A percentile compares a stretch with the other conserved stretches of the same genome.
Conservation (phyloP, 1,140 invertebrate species). For the Penaeus indicus region DNA sequence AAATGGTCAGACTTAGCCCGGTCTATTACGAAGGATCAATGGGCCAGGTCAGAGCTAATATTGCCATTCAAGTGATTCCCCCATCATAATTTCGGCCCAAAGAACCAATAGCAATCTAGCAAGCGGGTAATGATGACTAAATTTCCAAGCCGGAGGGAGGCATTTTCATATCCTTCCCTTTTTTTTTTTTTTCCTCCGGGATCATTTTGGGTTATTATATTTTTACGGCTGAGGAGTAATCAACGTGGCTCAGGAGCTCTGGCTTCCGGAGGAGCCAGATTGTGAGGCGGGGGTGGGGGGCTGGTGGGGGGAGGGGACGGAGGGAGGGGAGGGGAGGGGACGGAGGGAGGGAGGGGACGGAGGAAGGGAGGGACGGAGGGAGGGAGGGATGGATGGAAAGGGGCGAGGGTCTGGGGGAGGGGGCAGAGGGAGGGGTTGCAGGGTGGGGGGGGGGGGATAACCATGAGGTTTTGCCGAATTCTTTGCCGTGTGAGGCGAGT, state of each 20-base stretch:
- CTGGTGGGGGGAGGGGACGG: too few species aligned
- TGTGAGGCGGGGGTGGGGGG: too few species aligned
- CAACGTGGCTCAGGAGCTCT: neutral
- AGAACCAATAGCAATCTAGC: slow-evolving; percentile 48
- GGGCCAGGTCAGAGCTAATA: slow-evolving; percentile 53
- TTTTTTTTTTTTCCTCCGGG: slow-evolving; percentile 27
- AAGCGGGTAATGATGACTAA: slow-evolving; percentile 49
- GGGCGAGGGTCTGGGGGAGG: too few species aligned
- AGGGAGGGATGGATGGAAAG: too few species aligned
- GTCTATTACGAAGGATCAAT: slow-evolving; percentile 35
- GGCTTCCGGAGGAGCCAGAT: too few species aligned
- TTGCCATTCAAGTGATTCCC: slow-evolving; percentile 34
- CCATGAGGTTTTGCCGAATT: too few species aligned
- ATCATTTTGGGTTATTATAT: slow-evolving; percentile 6
- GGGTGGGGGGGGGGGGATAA: too few species aligned
- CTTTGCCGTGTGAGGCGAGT: too few species aligned
- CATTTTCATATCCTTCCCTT: slow-evolving; percentile 46
- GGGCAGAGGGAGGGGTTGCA: too few species aligned
- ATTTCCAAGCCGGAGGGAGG: slow-evolving; percentile 16
- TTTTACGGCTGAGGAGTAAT: slow-evolving; percentile 16
- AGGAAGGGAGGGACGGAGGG: too few species aligned
- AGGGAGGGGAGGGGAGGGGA: too few species aligned
- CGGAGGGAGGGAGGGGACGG: too few species aligned
- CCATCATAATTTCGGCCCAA: slow-evolving; percentile 46
- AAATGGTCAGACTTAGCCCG: slow-evolving; percentile 31